Evolutionary conservation across 2,888 invertebrate genomes (phyloP).

Genomic region (Timandra comae): DNA sequence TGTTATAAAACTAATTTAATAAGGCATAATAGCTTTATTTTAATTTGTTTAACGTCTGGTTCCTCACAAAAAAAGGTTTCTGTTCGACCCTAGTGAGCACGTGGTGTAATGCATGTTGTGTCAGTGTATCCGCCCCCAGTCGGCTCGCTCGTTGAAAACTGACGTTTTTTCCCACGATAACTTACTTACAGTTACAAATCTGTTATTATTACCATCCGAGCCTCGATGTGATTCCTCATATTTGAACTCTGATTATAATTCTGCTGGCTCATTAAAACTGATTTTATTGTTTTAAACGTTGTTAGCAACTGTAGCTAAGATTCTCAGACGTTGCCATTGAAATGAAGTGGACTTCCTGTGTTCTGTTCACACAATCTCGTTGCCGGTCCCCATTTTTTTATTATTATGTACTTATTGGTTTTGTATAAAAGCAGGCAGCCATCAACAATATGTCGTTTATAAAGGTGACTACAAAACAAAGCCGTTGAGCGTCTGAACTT

Average conservation of each 20-base stretch:
- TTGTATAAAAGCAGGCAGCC: slow-evolving; percentile 63
- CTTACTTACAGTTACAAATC: slow-evolving; percentile 52
- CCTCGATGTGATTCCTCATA: slow-evolving; percentile 14
- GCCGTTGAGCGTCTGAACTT: slow-evolving; percentile 61
- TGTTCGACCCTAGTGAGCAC: slow-evolving; percentile 45
- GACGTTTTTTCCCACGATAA: slow-evolving; percentile 67
- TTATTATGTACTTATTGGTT: slow-evolving; percentile 72
- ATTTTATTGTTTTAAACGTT: slow-evolving; percentile 10
- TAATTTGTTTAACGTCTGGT: slow-evolving; percentile 16
- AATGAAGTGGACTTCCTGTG: slow-evolving; percentile 63
- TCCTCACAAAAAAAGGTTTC: slow-evolving; percentile 26
- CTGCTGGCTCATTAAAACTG: slow-evolving; percentile 7
- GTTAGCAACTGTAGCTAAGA: slow-evolving; percentile 15
- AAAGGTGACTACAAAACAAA: slow-evolving; percentile 73
- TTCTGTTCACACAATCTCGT: slow-evolving; percentile 63
- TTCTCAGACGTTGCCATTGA: slow-evolving; percentile 43
- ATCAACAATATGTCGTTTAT: slow-evolving; percentile 71
- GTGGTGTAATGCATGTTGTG: slow-evolving; percentile 51
- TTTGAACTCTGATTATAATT: slow-evolving; percentile 2
- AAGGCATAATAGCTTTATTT: slow-evolving; percentile 9
- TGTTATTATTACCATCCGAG: slow-evolving; percentile 32
- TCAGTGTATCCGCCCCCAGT: slow-evolving; percentile 58
- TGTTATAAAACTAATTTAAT: slow-evolving; percentile 7
- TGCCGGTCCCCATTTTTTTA: slow-evolving; percentile 52
- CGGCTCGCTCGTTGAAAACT: slow-evolving; percentile 48